Base-by-base conservation (phyloP, 2,888 invertebrate species). In the Caenorhabditis zanzibari region DNA sequence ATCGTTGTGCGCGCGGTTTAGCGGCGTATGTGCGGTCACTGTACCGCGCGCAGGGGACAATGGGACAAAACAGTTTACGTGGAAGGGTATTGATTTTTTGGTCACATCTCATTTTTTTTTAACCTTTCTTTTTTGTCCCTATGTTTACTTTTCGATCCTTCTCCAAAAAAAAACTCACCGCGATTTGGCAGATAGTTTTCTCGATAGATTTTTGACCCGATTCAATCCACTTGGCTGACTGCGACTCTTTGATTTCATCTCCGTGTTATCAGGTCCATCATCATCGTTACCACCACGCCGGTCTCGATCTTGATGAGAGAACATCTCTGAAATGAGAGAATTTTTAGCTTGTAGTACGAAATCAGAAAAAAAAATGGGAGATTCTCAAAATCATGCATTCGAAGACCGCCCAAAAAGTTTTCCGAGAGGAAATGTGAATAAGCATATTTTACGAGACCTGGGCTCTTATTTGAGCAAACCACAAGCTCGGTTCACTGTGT, bases 201-300 rank as follows among this genome's bases (percentile, higher is more conserved):
- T 75, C 10, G 90, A 90, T 10, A 90, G 82, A 71, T 89, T 90
- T 38, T 89, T 88, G n/a, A 90, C 89, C n/a, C 90, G 84, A 54
- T 90, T 89, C 66, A 90, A 74, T 28, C 90, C 90, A 72, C 87
- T 88, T 19, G 90, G 90, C 66, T 90, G 90, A 81, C 90, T 90
- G 16, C 88, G 83, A 80, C 88, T 89, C 59, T 90, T 87, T 47
- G 89, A 81, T 66, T 87, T 87, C 49, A 89, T 77, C 54, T 76
- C 82, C 22, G 81, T 77, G 6, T 82, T 80, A 47, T 77, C 86
- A 10, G 54, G 74, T 32, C 77, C 80, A 26, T 75, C 81, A 12
- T 82, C 85, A 35, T 82, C 85, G 49, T 77, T 71, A 24, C 59
- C 56, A n/a, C 66, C 71, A 38, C 68, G 56, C 26, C 68, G 56